Evolutionary conservation across 2,888 invertebrate genomes (phyloP).

Genomic region (Pyrrhosoma nymphula): DNA sequence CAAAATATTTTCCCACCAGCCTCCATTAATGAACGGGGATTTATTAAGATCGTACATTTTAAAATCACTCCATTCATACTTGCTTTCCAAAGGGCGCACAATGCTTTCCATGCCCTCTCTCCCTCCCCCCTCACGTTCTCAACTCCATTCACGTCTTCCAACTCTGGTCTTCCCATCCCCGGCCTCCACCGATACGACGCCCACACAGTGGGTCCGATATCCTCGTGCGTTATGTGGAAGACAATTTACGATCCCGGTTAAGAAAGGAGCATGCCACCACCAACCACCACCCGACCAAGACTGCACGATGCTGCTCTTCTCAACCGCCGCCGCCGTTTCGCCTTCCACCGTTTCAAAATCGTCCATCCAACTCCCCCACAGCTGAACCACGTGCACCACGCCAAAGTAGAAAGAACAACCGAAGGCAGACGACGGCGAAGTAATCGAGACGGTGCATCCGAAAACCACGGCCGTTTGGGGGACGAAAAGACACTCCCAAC

Average conservation of each 20-base stretch:
- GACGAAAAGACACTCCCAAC: neutral
- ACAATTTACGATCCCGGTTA: slow-evolving; percentile 53
- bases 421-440: neutral
- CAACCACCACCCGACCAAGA: neutral
- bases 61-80: slow-evolving; percentile 10
- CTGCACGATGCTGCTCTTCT: neutral
- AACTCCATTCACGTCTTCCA: slow-evolving; percentile 28
- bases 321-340: neutral
- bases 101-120: neutral
- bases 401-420: neutral
- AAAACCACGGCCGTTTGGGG: neutral
- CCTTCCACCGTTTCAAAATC: neutral
- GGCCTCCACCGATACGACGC: neutral
- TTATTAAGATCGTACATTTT: neutral
- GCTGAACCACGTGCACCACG: neutral
- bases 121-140: neutral
- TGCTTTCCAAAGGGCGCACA: neutral
- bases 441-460: slow-evolving; percentile 36
- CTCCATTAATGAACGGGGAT: neutral
- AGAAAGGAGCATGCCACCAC: slow-evolving; percentile 18
- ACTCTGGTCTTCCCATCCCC: neutral
- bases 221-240: slow-evolving; percentile 55
- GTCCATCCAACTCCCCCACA: neutral
- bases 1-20: neutral
- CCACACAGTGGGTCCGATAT: slow-evolving; percentile 4